A percentile compares a stretch with the other conserved stretches of the same genome.
These are phyloP conservation scores for Phataginus tetradactyla DNA, from an alignment of 2,797 vertebrate genomes.

Conservation along the genomic window DNA sequence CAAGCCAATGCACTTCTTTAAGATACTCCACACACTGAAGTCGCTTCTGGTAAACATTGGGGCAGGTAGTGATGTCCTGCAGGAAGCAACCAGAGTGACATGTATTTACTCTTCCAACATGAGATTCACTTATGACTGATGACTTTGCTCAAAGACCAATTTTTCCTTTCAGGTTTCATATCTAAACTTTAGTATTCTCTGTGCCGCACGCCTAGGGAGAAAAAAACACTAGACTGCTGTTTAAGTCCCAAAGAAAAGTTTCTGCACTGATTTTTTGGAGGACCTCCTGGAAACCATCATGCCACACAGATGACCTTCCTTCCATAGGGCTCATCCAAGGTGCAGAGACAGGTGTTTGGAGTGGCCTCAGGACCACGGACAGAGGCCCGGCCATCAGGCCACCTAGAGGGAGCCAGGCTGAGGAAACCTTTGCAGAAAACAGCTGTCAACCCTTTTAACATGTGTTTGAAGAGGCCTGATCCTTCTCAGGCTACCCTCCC, in stretches of 20 bases:
- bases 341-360: too few species aligned
- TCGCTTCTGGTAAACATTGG: slow-evolving; percentile 95
- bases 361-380: background rate
- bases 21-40: slow-evolving; percentile 96
- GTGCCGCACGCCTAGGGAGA: background rate
- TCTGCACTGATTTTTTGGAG: rapidly evolving
- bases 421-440: background rate
- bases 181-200: too few species aligned
- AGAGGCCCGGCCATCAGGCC: background rate
- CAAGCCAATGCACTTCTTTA: slow-evolving; percentile 98
- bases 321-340: background rate
- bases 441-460: too few species aligned
- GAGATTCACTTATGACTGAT: rapidly evolving
- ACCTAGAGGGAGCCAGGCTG: rapidly evolving
- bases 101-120: rapidly evolving
- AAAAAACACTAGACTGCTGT: background rate
- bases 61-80: slow-evolving; percentile 93
- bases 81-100: background rate
- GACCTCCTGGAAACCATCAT: rapidly evolving
- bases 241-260: background rate
- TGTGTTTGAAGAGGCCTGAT: rapidly evolving
- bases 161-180: background rate
- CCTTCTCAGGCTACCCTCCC: background rate
- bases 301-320: background rate
- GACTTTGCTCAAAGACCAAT: background rate